Percentiles rank a stretch among this genome's conserved stretches.
These are phyloP conservation scores for Florisuga fusca DNA, from an alignment of 2,797 vertebrate species.

Conservation along the genomic window DNA sequence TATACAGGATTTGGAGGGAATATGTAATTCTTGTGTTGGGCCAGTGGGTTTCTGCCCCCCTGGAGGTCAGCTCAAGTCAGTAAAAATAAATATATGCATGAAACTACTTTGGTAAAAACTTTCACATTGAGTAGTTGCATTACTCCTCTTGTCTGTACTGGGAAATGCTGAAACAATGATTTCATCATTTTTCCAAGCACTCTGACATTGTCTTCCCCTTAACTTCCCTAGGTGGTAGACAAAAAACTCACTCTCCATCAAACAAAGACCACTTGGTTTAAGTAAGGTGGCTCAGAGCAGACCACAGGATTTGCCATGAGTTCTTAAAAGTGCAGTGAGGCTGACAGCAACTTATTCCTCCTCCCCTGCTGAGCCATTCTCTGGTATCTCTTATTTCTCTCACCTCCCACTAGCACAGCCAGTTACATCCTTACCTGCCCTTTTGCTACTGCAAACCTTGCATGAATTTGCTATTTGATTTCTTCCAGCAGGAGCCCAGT, in stretches of 20 bases:
- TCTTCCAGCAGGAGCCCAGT: constrained; percentile 22
- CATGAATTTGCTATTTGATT: constrained; percentile 33
- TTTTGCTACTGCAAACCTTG: neutral
- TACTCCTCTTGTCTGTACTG: accelerated
- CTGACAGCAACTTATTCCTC: neutral
- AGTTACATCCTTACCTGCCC: neutral
- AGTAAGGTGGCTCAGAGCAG: neutral
- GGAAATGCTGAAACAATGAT: neutral
- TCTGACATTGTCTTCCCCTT: neutral
- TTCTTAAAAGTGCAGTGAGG: neutral
- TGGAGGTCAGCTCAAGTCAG: too few species aligned
- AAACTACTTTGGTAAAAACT: neutral
- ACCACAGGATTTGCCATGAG: neutral
- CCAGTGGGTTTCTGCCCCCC: too few species aligned
- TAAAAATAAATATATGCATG: neutral
- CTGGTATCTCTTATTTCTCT: neutral
- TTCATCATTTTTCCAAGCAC: neutral
- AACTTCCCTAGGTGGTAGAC: neutral
- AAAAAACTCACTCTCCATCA: neutral
- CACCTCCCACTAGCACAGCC: neutral
- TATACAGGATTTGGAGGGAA: neutral
- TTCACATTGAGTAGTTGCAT: neutral
- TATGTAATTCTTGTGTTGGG: neutral
- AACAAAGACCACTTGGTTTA: neutral
- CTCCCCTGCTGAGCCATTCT: neutral